A percentile compares a stretch with the other conserved stretches of the same genome.
These are phyloP conservation scores for Pogonognathellus flavescens DNA, from an alignment of 1,140 invertebrate genomes.

Conservation along the genomic window DNA sequence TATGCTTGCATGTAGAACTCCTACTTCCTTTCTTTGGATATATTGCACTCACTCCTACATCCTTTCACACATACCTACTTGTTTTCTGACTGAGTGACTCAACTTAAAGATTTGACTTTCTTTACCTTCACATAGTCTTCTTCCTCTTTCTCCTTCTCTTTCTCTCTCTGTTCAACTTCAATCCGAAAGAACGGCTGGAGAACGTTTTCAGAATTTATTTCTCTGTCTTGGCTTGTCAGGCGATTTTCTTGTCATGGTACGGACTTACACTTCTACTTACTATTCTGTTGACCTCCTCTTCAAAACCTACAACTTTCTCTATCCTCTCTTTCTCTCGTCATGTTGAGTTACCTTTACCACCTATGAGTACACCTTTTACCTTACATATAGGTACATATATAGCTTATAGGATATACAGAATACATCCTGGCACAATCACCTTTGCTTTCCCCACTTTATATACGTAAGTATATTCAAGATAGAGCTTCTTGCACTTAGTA, in stretches of 20 bases:
- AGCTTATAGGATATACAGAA: no score
- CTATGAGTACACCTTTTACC: no score
- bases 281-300: conserved; percentile 27
- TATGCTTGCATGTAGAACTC: no score
- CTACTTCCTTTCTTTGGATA: not conserved
- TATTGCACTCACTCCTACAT: not conserved
- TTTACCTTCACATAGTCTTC: not conserved
- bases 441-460: no score
- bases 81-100: conserved; percentile 28
- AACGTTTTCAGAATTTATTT: conserved; percentile 35
- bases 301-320: not conserved
- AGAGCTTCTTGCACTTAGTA: no score
- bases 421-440: no score
- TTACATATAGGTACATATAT: no score
- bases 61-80: not conserved
- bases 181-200: not conserved
- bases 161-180: not conserved
- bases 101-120: conserved; percentile 2
- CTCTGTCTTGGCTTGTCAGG: conserved; percentile 25
- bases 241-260: conserved; percentile 42
- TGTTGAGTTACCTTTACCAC: not conserved
- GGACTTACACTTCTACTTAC: conserved; percentile 1
- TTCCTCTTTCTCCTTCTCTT: not conserved
- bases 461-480: no score
- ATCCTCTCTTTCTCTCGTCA: not conserved